These are phyloP conservation scores for Euspilapteryx auroguttella DNA, from an alignment of 2,888 invertebrate genomes.

Conservation along the genomic window DNA sequence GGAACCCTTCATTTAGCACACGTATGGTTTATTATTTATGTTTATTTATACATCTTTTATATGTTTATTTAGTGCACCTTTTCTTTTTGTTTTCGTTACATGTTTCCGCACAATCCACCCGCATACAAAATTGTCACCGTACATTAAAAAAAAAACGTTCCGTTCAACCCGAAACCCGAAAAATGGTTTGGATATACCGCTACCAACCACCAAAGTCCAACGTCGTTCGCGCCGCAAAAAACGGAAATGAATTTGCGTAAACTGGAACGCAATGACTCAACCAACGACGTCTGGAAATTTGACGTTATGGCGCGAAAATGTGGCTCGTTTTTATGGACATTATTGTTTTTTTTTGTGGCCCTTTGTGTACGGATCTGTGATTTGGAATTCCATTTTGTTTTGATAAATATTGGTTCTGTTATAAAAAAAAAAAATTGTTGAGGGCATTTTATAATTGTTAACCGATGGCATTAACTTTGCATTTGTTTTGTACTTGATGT, in stretches of 20 bases:
- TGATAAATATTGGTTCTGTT: background rate
- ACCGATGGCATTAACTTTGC: background rate
- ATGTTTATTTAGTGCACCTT: slow-evolving; percentile 59
- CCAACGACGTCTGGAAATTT: no score
- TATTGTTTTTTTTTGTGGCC: slow-evolving; percentile 12
- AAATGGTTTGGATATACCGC: slow-evolving; percentile 42
- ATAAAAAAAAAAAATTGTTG: no score
- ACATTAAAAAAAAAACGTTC: no score
- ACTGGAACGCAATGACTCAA: slow-evolving; percentile 4
- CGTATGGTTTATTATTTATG: no score
- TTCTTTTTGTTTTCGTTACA: slow-evolving; percentile 58
- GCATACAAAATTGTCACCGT: no score
- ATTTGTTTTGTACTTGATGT: slow-evolving; percentile 1
- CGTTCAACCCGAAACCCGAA: slow-evolving; percentile 17
- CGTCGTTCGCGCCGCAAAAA: slow-evolving; percentile 59
- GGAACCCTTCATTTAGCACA: no score
- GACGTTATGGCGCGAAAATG: no score
- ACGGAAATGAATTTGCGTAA: slow-evolving; percentile 38
- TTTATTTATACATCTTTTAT: slow-evolving; percentile 20
- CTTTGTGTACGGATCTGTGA: background rate
- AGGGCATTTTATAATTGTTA: background rate
- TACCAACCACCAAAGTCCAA: slow-evolving; percentile 51
- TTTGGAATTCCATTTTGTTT: background rate
- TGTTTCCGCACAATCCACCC: slow-evolving; percentile 56
- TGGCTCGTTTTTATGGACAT: no score